Conservation (phyloP, 2,888 invertebrate species). For the Tetranychus truncatus region DNA sequence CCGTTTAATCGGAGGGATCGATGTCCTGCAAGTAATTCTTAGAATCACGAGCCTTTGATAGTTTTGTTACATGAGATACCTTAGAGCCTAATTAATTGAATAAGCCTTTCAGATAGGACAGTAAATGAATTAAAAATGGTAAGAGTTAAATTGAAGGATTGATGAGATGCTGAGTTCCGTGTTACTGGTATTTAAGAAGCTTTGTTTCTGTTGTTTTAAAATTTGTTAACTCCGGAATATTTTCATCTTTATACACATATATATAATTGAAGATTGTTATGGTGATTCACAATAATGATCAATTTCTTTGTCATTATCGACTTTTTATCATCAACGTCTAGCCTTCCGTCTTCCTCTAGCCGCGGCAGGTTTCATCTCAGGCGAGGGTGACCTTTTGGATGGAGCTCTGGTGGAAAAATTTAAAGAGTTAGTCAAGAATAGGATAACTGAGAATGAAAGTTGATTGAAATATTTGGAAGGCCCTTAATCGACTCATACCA, state of each 20-base stretch:
- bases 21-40: neutral
- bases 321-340: neutral
- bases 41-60: neutral
- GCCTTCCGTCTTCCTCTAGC: neutral
- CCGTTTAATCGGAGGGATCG: neutral
- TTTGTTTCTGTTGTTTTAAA: no score
- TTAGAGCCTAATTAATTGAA: neutral
- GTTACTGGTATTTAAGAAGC: no score
- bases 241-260: no score
- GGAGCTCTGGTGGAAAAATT: neutral
- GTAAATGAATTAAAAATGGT: neutral
- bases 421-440: neutral
- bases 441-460: no score
- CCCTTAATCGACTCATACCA: no score
- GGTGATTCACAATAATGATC: no score
- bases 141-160: neutral
- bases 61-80: slow-evolving; percentile 1
- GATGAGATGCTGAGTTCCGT: neutral
- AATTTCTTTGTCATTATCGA: no score
- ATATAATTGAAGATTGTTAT: no score
- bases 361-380: neutral
- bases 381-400: slow-evolving; percentile 7
- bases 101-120: neutral
- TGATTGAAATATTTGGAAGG: no score
- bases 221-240: no score